Evolutionary conservation across 1,140 invertebrate species (phyloP).

Genomic region (Oreohelix idahoensis): DNA sequence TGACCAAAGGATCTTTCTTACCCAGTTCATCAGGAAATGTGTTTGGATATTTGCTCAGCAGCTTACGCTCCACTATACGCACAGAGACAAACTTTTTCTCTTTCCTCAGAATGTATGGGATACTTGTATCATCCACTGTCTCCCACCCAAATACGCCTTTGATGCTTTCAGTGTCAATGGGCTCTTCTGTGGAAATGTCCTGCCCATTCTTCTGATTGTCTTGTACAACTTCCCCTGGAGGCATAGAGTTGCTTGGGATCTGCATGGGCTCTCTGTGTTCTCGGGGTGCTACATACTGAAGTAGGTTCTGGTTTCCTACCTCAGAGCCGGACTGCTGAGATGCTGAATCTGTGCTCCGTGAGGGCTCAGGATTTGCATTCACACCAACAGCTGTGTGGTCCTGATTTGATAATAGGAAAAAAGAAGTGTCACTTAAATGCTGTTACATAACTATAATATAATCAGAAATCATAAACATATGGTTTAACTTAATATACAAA

Average conservation of each 20-base stretch:
- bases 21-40: slow-evolving; percentile 68
- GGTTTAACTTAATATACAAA: too few relatives aligned
- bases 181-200: slow-evolving; percentile 43
- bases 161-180: slow-evolving; percentile 57
- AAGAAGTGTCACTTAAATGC: neutral
- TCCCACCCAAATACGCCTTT: slow-evolving; percentile 92
- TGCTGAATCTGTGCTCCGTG: neutral
- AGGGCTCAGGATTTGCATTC: neutral
- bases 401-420: neutral
- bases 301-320: neutral
- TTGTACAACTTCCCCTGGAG: neutral
- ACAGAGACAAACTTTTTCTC: slow-evolving; percentile 93
- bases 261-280: slow-evolving; percentile 15
- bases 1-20: slow-evolving; percentile 78
- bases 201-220: slow-evolving; percentile 12
- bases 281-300: neutral
- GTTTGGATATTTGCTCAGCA: slow-evolving; percentile 74
- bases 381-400: neutral
- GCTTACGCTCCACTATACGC: slow-evolving; percentile 86
- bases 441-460: too few relatives aligned
- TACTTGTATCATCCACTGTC: slow-evolving; percentile 85
- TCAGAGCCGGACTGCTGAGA: neutral
- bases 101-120: slow-evolving; percentile 89
- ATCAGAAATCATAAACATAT: too few relatives aligned
- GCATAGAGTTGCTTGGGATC: slow-evolving; percentile 17